Percentiles rank a stretch among this genome's conserved stretches.
Conservation (phyloP, 2,113 vertebrate species). For the Perognathus longimembris region DNA sequence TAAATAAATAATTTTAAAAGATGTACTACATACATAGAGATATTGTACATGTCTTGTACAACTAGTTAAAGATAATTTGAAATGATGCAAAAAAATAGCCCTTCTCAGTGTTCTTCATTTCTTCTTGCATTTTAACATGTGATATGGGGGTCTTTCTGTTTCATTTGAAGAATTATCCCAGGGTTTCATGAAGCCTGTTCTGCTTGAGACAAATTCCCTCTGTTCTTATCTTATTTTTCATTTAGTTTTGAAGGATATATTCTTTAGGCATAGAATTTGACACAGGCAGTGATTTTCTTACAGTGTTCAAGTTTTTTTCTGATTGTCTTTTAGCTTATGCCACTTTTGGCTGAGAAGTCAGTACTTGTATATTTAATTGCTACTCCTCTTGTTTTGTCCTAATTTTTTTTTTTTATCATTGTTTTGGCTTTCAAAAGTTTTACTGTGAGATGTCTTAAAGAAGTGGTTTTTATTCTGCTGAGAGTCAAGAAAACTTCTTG, state of each 20-base stretch:
- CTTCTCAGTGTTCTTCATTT: neutral
- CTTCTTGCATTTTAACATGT: conserved; percentile 12
- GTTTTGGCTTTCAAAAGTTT: neutral
- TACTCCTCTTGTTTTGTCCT: neutral
- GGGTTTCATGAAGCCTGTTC: neutral
- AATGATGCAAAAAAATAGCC: neutral
- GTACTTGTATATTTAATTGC: neutral
- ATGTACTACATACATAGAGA: too few relatives aligned
- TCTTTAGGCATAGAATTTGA: neutral
- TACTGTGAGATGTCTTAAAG: neutral
- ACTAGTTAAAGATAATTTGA: too few relatives aligned
- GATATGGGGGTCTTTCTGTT: neutral
- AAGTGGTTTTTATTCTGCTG: neutral
- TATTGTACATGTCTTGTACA: too few relatives aligned
- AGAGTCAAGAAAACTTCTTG: neutral
- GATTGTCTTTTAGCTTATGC: neutral
- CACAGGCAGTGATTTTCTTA: neutral
- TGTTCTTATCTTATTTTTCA: conserved; percentile 1
- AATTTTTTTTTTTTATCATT: neutral
- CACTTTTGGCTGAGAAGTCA: conserved; percentile 7
- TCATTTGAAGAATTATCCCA: neutral
- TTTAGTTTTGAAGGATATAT: neutral
- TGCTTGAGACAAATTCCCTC: neutral
- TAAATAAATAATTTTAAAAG: too few relatives aligned
- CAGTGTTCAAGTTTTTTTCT: neutral